Evolutionary conservation across 2,888 invertebrate genomes (phyloP).

Genomic region (Aphidius colemani): DNA sequence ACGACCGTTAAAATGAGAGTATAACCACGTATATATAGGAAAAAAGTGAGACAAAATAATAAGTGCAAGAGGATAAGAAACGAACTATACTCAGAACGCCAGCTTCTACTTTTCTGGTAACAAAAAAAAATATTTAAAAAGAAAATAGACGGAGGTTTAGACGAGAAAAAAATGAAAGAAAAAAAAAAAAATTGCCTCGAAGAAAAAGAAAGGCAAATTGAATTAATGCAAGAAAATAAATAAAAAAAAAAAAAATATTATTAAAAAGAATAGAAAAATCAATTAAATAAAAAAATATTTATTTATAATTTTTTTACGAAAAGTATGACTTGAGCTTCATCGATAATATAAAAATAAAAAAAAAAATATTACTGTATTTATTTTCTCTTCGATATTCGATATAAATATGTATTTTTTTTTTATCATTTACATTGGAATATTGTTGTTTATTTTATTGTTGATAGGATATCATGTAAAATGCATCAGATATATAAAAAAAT

Average conservation of each 20-base stretch:
- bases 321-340: too few relatives aligned
- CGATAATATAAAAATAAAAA: too few relatives aligned
- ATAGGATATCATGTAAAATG: too few relatives aligned
- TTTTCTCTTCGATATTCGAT: slow-evolving; percentile 7
- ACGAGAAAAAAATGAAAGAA: slow-evolving; percentile 22
- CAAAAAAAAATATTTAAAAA: slow-evolving; percentile 8
- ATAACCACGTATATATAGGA: slow-evolving; percentile 16
- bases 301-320: too few relatives aligned
- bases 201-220: slow-evolving; percentile 44
- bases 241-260: slow-evolving; percentile 15
- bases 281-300: too few relatives aligned
- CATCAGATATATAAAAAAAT: too few relatives aligned
- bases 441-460: too few relatives aligned
- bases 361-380: too few relatives aligned
- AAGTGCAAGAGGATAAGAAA: slow-evolving; percentile 3
- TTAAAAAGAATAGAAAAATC: neutral
- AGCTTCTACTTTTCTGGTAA: slow-evolving; percentile 10
- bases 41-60: neutral
- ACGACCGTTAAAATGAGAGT: slow-evolving; percentile 24
- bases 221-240: slow-evolving; percentile 44
- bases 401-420: too few relatives aligned
- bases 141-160: slow-evolving; percentile 6
- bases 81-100: neutral
- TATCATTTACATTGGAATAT: too few relatives aligned
- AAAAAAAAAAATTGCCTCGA: slow-evolving; percentile 38